phyloP scores from a whole-genome alignment of 2,797 vertebrate genomes.

The Tokudaia muenninki region DNA sequence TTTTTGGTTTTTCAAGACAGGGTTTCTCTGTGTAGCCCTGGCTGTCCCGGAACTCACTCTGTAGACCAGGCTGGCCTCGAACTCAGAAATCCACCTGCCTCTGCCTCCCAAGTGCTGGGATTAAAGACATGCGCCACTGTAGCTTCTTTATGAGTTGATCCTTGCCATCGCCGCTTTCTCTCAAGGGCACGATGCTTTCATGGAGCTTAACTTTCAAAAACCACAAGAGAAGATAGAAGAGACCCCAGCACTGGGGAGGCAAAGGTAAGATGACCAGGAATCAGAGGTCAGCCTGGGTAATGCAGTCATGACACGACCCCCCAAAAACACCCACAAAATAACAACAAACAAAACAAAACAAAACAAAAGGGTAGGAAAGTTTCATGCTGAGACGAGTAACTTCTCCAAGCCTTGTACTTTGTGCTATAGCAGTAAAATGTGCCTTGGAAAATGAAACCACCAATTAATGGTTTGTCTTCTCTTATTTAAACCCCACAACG shows the following conservation, averaged over 20 bases:
- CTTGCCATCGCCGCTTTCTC: background rate
- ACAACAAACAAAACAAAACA: background rate
- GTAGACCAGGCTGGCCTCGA: too few species aligned
- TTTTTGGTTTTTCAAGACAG: too few species aligned
- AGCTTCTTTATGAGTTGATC: background rate
- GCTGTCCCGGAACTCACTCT: too few species aligned
- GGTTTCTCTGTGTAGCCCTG: too few species aligned
- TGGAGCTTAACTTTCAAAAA: slow-evolving; percentile 57
- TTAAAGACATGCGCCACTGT: background rate
- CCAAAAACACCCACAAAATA: background rate
- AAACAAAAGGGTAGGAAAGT: background rate
- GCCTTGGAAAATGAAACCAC: slow-evolving; percentile 33
- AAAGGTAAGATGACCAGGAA: background rate
- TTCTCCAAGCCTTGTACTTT: background rate
- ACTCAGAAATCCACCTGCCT: too few species aligned
- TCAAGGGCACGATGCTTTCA: background rate
- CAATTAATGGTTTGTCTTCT: slow-evolving; percentile 13
- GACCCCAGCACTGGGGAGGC: background rate
- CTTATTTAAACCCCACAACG: background rate
- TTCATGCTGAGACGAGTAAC: slow-evolving; percentile 47
- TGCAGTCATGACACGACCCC: too few species aligned
- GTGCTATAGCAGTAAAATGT: slow-evolving; percentile 31
- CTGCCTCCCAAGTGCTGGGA: too few species aligned
- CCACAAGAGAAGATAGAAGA: slow-evolving; percentile 19
- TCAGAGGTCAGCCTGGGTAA: background rate